phyloP scores from a whole-genome alignment of 2,888 invertebrate species.

The Cantharis rufa region DNA sequence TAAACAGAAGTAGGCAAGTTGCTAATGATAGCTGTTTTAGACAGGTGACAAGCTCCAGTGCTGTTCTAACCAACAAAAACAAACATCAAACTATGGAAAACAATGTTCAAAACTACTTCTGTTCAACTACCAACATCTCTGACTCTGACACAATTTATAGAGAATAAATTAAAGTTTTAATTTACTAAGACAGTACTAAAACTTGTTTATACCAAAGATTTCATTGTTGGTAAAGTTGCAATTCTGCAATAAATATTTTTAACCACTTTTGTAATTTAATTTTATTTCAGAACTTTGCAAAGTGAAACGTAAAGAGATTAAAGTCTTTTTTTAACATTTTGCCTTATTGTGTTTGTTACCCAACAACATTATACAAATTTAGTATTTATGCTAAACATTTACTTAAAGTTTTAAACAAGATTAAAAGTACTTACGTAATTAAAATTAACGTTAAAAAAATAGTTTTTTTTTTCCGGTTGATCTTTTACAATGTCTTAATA shows the following conservation, averaged over 20 bases:
- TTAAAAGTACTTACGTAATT: background rate
- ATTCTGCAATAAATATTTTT: background rate
- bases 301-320: background rate
- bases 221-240: background rate
- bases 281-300: background rate
- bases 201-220: background rate
- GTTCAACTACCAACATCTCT: conserved; percentile 24
- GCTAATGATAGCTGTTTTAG: conserved; percentile 35
- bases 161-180: conserved; percentile 30
- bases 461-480: background rate
- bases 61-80: conserved; percentile 29
- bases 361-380: background rate
- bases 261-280: background rate
- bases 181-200: conserved; percentile 17
- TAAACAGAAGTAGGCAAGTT: conserved; percentile 29
- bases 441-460: background rate
- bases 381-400: background rate
- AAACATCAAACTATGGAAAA: conserved; percentile 31
- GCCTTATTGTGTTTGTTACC: background rate
- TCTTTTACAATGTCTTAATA: background rate
- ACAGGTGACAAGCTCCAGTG: conserved; percentile 33
- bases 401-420: background rate
- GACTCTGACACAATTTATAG: conserved; percentile 30
- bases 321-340: background rate
- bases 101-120: conserved; percentile 30